Percentiles rank a stretch among this genome's conserved stretches.
phyloP scores from a whole-genome alignment of 1,140 invertebrate species.

The Ectropis grisescens region DNA sequence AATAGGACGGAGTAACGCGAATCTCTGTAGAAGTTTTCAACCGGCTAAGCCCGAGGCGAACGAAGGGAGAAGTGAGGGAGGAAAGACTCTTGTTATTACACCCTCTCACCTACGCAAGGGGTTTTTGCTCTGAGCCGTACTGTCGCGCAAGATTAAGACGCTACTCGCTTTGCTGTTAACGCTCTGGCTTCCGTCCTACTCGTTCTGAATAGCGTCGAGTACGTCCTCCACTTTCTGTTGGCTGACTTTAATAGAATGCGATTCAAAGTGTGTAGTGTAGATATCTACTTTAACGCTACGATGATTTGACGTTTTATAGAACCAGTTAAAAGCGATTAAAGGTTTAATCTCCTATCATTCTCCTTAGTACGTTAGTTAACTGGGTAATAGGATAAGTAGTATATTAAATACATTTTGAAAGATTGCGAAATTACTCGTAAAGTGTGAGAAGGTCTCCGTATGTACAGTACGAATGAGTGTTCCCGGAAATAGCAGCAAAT shows the following conservation, averaged over 20 bases:
- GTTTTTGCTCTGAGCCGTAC: slow-evolving; percentile 43
- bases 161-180: slow-evolving; percentile 47
- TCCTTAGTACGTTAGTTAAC: too few relatives aligned
- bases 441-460: too few relatives aligned
- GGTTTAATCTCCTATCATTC: too few relatives aligned
- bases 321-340: too few relatives aligned
- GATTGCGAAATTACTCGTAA: too few relatives aligned
- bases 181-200: slow-evolving; percentile 36
- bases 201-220: slow-evolving; percentile 34
- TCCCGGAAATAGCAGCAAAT: too few relatives aligned
- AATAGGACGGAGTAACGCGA: slow-evolving; percentile 47
- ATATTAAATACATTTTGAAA: too few relatives aligned
- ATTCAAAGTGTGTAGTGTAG: too few relatives aligned
- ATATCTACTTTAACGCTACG: too few relatives aligned
- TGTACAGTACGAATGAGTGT: too few relatives aligned
- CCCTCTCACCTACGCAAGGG: slow-evolving; percentile 61
- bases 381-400: too few relatives aligned
- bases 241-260: slow-evolving; percentile 26
- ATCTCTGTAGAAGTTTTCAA: slow-evolving; percentile 50
- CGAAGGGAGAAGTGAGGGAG: slow-evolving; percentile 19
- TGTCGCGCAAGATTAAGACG: slow-evolving; percentile 61
- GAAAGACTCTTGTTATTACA: slow-evolving; percentile 58
- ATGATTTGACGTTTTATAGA: too few relatives aligned
- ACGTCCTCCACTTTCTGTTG: slow-evolving; percentile 21
- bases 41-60: slow-evolving; percentile 40